These are phyloP conservation scores for Poecilia gillii DNA, from an alignment of 2,797 vertebrate genomes.

Conservation along the genomic window DNA sequence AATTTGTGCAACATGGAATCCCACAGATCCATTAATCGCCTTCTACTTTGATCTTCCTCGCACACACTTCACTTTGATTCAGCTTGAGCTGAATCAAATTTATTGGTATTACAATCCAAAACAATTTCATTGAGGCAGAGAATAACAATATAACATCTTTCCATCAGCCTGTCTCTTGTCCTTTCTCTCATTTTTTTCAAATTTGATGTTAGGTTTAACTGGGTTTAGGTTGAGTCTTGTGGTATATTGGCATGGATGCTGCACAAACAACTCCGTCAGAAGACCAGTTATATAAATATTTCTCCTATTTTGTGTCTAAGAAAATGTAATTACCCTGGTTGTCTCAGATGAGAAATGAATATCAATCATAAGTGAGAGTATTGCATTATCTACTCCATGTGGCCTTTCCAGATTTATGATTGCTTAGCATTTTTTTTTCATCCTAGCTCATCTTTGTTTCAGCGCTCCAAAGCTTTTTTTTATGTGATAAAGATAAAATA, in stretches of 20 bases:
- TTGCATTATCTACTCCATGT: not conserved
- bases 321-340: conserved; percentile 25
- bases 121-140: conserved; percentile 16
- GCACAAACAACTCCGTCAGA: conserved; percentile 18
- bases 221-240: conserved; percentile 31
- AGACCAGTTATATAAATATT: conserved; percentile 14
- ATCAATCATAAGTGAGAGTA: conserved; percentile 2
- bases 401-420: not conserved
- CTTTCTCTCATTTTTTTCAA: conserved; percentile 8
- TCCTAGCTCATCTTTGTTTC: not conserved
- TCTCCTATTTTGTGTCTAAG: conserved; percentile 18
- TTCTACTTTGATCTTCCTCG: not conserved
- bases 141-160: conserved; percentile 10
- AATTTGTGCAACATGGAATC: conserved; percentile 5
- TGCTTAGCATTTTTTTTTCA: not conserved
- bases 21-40: conserved; percentile 28
- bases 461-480: not conserved
- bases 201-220: conserved; percentile 50
- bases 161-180: conserved; percentile 13
- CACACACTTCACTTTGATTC: conserved; percentile 15
- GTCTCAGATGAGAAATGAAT: conserved; percentile 27
- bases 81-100: conserved; percentile 32
- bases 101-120: conserved; percentile 33
- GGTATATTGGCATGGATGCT: conserved; percentile 18
- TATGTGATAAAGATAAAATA: not conserved